Base-by-base conservation (phyloP, 53 echinoderm and acorn worm genomes). In the Echinarachnius parma region DNA sequence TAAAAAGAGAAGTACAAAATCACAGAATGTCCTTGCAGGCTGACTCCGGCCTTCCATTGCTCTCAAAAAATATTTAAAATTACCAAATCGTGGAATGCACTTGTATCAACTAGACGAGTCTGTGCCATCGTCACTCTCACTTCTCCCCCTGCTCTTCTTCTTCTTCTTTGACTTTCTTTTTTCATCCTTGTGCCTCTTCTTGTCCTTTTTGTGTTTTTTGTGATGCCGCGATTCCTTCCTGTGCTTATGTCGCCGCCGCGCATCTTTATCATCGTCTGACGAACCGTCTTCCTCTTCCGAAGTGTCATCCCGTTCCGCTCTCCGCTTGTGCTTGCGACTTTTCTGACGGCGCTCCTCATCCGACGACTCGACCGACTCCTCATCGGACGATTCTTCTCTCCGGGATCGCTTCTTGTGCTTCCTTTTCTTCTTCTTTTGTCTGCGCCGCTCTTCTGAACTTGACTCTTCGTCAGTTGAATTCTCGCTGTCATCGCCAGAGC, bases 161-260 rank as follows among this genome's bases (percentile, higher is more conserved):
- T 23, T 53, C 54, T 53, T 69, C 70, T 69, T 69, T 53, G 34
- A 35, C 26, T 69, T 69, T 11, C 32, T 33, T 28, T 57, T 57
- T 11, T 53, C 1, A 35, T 69, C 54, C 23, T 33, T 69, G 37
- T 69, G 70, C 10, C 22, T 20, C 37, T 10, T 50, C 26, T 69
- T 69, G 0, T 69, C 70, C 34, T 69, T 69, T 22, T 53, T 32
- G 37, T 69, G 70, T 22, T 69, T 69, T 53, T 53, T 69, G 22
- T 69, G 70, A 20, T 50, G 70, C 34, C 70, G 35, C 4, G 53
- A 53, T 11, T 69, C 70, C 24, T 69, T 69, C 54, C n/a, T 53
- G 54, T 34, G 70, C 36, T 53, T 69, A 3, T 49, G 47, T 9
- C 67, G 22, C 9, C 46, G 29, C 30, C 48, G 28, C 16, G 28